Evolutionary conservation across 2,113 vertebrate genomes (phyloP).

Genomic region (Drymodes brunneopygia): DNA sequence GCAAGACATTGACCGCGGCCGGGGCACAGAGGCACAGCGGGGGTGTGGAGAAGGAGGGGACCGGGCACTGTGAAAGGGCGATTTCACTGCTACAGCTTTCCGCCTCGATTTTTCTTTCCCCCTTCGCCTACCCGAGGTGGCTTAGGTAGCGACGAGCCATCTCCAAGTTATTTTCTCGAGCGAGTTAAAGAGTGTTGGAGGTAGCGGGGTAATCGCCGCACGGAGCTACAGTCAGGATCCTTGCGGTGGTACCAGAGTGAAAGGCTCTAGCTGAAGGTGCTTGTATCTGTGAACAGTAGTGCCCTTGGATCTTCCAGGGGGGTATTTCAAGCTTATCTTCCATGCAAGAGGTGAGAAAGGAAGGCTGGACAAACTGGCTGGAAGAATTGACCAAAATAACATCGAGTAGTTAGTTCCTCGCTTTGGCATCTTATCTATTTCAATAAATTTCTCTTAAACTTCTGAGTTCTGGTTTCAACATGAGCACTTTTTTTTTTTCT

Average conservation of each 20-base stretch:
- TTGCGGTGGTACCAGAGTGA: neutral
- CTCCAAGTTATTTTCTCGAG: neutral
- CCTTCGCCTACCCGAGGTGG: rapidly evolving
- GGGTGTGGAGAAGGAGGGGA: neutral
- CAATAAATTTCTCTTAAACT: neutral
- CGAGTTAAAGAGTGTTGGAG: neutral
- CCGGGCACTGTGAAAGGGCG: rapidly evolving
- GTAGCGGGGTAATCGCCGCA: rapidly evolving
- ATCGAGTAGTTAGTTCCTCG: neutral
- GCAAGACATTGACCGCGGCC: rapidly evolving
- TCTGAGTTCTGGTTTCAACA: neutral
- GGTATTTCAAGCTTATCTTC: neutral
- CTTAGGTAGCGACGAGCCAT: neutral
- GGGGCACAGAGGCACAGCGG: rapidly evolving
- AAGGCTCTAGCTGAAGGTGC: neutral
- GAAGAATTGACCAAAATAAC: neutral
- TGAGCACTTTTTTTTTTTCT: neutral
- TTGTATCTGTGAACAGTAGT: neutral
- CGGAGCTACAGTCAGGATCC: neutral
- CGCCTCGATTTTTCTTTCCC: neutral
- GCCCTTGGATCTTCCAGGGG: neutral
- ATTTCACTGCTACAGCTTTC: rapidly evolving
- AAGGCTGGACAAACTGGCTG: neutral
- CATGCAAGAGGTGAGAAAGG: neutral
- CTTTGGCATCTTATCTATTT: rapidly evolving